Evolutionary conservation across 2,797 vertebrate genomes (phyloP).

Genomic region (Nothura maculosa): DNA sequence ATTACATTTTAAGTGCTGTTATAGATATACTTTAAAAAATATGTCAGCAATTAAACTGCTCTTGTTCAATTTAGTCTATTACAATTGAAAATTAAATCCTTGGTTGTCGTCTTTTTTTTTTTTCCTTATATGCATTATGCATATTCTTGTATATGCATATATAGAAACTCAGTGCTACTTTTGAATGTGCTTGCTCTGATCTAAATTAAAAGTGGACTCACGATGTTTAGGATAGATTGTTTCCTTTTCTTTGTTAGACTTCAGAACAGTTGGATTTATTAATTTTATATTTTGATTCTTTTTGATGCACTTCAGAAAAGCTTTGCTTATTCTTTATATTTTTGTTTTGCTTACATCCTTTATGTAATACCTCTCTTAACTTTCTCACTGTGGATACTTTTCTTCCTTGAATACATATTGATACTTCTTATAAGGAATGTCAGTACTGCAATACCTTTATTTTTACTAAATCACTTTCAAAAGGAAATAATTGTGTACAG

Average conservation of each 20-base stretch:
- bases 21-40: background rate
- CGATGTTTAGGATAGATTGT: background rate
- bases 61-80: background rate
- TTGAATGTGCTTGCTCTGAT: fast-evolving
- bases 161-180: background rate
- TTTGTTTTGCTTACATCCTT: background rate
- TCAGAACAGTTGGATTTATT: background rate
- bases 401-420: background rate
- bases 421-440: background rate
- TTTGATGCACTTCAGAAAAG: background rate
- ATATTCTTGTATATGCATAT: background rate
- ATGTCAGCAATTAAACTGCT: background rate
- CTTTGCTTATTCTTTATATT: background rate
- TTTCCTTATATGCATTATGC: background rate
- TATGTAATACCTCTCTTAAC: background rate
- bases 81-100: background rate
- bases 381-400: background rate
- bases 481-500: background rate
- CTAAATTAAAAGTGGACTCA: background rate
- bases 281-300: background rate
- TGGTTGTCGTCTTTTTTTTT: background rate
- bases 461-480: background rate
- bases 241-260: background rate
- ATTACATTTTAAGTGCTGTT: background rate
- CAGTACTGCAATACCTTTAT: background rate